Conservation (phyloP, 2,888 invertebrate genomes). For the Crocallis elinguaria region DNA sequence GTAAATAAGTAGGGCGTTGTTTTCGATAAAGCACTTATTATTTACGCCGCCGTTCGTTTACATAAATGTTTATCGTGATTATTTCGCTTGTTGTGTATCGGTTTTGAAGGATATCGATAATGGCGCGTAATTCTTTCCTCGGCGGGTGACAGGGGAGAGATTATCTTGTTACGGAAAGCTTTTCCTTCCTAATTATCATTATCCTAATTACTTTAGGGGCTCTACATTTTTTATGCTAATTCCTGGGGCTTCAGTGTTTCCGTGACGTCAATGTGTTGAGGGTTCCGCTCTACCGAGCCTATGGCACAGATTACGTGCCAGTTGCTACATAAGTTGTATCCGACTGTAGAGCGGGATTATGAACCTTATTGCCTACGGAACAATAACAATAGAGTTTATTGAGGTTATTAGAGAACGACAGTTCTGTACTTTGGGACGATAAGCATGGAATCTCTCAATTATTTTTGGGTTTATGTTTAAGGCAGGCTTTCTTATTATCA, state of each 20-base stretch:
- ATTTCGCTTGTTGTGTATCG: neutral
- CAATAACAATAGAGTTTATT: conserved; percentile 10
- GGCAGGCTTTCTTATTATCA: neutral
- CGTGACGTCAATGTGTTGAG: conserved; percentile 18
- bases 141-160: neutral
- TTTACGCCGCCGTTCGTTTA: conserved; percentile 5
- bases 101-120: neutral
- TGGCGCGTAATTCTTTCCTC: conserved; percentile 10
- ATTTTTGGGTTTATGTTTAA: neutral
- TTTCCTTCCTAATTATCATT: conserved; percentile 16
- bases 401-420: conserved; percentile 8
- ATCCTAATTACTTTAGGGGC: conserved; percentile 25
- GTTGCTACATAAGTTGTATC: too few species aligned
- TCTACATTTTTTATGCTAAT: conserved; percentile 22
- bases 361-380: conserved; percentile 10
- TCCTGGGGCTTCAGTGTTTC: conserved; percentile 11
- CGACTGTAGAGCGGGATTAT: conserved; percentile 4
- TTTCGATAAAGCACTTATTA: neutral
- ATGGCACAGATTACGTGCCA: too few species aligned
- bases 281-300: conserved; percentile 1
- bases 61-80: conserved; percentile 9
- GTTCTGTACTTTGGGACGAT: neutral
- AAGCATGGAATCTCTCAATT: conserved; percentile 16
- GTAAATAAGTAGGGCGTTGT: conserved; percentile 12
- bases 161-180: conserved; percentile 17